Conservation (phyloP, 2,888 invertebrate species). For the Caenorhabditis virilis region DNA sequence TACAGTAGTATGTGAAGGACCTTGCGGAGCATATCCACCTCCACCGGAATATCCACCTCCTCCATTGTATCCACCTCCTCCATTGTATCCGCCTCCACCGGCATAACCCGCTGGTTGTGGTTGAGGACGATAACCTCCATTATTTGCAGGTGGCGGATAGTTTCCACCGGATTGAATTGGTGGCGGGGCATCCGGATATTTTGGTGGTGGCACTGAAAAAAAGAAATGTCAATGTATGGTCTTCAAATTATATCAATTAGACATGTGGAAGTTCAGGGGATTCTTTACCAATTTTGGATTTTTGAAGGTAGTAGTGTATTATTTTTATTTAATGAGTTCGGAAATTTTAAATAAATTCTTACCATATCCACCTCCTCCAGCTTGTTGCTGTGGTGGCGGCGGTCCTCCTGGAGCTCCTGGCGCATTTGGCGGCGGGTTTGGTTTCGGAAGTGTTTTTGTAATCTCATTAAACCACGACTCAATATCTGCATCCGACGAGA, state of each 20-base stretch:
- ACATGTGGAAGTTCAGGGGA: neutral
- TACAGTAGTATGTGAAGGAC: constrained; percentile 46
- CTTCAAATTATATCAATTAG: neutral
- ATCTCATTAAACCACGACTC: constrained; percentile 66
- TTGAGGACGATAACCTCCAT: neutral
- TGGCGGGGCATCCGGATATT: constrained; percentile 59
- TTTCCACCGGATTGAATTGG: constrained; percentile 40
- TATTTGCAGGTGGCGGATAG: constrained; percentile 23
- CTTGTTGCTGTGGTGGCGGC: constrained; percentile 16
- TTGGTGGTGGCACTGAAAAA: constrained; percentile 60
- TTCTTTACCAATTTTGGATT: neutral
- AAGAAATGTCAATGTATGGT: neutral
- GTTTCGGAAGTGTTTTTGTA: constrained; percentile 63
- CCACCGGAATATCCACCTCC: constrained; percentile 34
- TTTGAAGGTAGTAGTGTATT: too few relatives aligned
- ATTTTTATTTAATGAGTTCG: too few relatives aligned
- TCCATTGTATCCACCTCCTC: constrained; percentile 10
- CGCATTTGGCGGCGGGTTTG: constrained; percentile 26
- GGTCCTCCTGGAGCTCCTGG: constrained; percentile 29
- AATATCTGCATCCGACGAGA: constrained; percentile 60
- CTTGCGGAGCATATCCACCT: neutral
- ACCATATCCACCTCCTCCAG: constrained; percentile 43
- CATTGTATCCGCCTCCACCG: constrained; percentile 37
- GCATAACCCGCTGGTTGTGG: constrained; percentile 5
- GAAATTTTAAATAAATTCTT: too few relatives aligned